A percentile compares a stretch with the other conserved stretches of the same genome.
Evolutionary conservation across 1,140 invertebrate species (phyloP).

Genomic region (Apis dorsata): DNA sequence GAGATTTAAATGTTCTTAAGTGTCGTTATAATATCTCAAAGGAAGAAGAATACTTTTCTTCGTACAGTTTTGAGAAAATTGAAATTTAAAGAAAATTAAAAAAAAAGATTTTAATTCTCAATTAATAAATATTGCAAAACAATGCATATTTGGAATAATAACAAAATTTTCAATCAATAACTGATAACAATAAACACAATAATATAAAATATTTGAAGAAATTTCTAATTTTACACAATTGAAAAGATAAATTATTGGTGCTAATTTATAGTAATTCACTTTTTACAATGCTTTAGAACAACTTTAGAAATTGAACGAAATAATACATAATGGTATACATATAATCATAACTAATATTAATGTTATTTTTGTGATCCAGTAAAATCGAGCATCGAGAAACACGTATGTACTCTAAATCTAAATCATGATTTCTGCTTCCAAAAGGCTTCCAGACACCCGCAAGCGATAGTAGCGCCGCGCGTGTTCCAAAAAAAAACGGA

Average conservation of each 20-base stretch:
- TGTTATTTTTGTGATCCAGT: neutral
- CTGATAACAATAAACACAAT: no score
- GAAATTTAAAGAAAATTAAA: neutral
- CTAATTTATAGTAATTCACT: constrained; percentile 17
- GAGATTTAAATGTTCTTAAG: no score
- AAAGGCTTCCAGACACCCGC: neutral
- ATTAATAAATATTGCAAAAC: neutral
- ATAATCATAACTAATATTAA: neutral
- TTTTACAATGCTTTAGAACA: neutral
- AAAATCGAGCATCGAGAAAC: neutral
- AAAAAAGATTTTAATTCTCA: neutral
- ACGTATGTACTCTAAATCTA: neutral
- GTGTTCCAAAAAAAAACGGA: neutral
- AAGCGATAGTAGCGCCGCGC: neutral
- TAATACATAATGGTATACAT: neutral
- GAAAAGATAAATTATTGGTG: neutral
- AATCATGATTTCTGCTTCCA: neutral
- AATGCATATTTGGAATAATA: neutral
- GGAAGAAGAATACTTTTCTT: neutral
- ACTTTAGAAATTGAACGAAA: neutral
- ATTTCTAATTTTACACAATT: neutral
- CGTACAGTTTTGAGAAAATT: neutral
- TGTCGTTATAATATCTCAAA: neutral
- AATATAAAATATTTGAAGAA: neutral
- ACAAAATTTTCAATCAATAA: neutral